Evolutionary conservation across 2,888 invertebrate species (phyloP).

Genomic region (Drosophila pseudotakahashii): DNA sequence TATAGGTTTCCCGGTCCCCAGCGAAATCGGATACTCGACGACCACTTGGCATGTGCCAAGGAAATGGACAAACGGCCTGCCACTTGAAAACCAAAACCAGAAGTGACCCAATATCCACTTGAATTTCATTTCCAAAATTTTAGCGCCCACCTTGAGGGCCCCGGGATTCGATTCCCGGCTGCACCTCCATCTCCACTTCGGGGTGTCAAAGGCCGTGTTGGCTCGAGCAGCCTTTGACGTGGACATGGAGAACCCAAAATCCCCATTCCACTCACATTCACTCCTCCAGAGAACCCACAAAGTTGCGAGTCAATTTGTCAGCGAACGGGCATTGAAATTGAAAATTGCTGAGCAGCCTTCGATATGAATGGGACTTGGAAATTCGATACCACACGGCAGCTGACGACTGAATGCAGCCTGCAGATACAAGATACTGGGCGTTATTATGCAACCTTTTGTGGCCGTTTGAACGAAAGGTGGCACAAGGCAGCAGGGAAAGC

Average conservation of each 20-base stretch:
- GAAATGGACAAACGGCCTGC: conserved; percentile 57
- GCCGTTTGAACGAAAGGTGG: conserved; percentile 15
- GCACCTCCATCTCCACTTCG: conserved; percentile 7
- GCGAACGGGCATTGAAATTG: conserved; percentile 57
- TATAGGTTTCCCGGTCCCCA: conserved; percentile 10
- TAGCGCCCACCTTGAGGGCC: conserved; percentile 37
- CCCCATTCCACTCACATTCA: neutral
- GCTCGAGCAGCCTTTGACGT: conserved; percentile 65
- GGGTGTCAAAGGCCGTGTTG: conserved; percentile 74
- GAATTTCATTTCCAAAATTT: conserved; percentile 68
- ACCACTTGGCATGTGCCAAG: conserved; percentile 75
- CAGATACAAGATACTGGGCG: conserved; percentile 24
- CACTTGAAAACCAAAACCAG: conserved; percentile 70
- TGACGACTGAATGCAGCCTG: conserved; percentile 20
- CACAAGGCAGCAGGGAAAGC: conserved; percentile 27
- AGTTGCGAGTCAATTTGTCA: conserved; percentile 73
- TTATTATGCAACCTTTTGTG: conserved; percentile 38
- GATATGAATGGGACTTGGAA: conserved; percentile 61
- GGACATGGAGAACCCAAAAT: neutral
- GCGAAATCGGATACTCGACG: conserved; percentile 58
- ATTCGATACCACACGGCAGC: conserved; percentile 57
- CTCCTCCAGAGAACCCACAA: conserved; percentile 38
- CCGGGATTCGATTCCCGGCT: conserved; percentile 13
- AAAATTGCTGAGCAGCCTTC: conserved; percentile 57
- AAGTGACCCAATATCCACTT: conserved; percentile 70